A percentile compares a stretch with the other conserved stretches of the same genome.
phyloP scores from a whole-genome alignment of 2,888 invertebrate genomes.

The Ephialtes manifestator region DNA sequence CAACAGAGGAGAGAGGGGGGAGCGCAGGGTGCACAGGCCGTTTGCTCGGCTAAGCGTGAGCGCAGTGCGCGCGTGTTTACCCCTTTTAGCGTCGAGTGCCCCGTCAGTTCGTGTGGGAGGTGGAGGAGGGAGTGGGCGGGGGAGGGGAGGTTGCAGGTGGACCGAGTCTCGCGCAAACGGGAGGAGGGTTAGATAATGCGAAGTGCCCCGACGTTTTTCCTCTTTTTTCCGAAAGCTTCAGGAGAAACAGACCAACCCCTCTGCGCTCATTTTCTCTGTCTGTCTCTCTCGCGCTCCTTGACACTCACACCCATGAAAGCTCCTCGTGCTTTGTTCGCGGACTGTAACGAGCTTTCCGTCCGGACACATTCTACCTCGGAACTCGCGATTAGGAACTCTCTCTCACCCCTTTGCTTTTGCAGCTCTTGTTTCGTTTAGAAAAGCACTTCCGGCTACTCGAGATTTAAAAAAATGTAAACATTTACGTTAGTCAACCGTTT shows the following conservation, averaged over 20 bases:
- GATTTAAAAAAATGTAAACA: neutral
- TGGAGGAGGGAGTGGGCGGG: neutral
- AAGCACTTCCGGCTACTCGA: slow-evolving; percentile 22
- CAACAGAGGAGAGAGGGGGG: slow-evolving; percentile 39
- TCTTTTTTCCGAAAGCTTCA: slow-evolving; percentile 26
- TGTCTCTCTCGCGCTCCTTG: slow-evolving; percentile 15
- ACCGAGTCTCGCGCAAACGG: slow-evolving; percentile 35
- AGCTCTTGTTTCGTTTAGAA: slow-evolving; percentile 1
- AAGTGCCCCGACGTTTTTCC: slow-evolving; percentile 61
- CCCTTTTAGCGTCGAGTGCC: slow-evolving; percentile 77
- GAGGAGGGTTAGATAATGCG: slow-evolving; percentile 73
- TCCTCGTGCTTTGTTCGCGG: slow-evolving; percentile 37
- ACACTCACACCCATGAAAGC: neutral
- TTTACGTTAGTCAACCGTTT: slow-evolving; percentile 2
- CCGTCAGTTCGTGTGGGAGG: slow-evolving; percentile 43
- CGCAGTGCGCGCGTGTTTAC: slow-evolving; percentile 74
- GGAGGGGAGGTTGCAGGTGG: neutral
- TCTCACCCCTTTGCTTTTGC: slow-evolving; percentile 16
- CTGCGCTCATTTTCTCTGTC: slow-evolving; percentile 46
- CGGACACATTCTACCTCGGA: slow-evolving; percentile 55
- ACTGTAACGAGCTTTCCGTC: slow-evolving; percentile 55
- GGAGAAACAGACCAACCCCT: slow-evolving; percentile 61
- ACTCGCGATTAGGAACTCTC: slow-evolving; percentile 61
- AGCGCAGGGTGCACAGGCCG: slow-evolving; percentile 39
- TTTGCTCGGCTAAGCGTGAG: slow-evolving; percentile 58